Percentiles rank a stretch among this genome's conserved stretches.
Evolutionary conservation across 2,888 invertebrate species (phyloP).

Genomic region (Cheilosia scutellata): DNA sequence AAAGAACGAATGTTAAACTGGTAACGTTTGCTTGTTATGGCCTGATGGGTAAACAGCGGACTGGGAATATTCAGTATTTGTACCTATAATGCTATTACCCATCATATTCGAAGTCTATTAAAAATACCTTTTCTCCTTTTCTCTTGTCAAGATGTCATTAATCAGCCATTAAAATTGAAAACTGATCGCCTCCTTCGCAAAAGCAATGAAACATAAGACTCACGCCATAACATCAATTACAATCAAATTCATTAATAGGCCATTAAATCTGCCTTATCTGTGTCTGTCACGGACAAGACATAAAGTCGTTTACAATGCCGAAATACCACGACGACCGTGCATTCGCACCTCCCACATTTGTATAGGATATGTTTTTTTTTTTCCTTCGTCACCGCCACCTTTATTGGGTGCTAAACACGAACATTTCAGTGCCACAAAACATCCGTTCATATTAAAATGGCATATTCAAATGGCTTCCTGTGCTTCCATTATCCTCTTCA

Average conservation of each 20-base stretch:
- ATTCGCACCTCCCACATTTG: slow-evolving; percentile 31
- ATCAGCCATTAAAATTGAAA: slow-evolving; percentile 47
- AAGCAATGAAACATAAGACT: slow-evolving; percentile 56
- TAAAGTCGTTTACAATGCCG: slow-evolving; percentile 66
- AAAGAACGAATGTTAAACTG: too few relatives aligned
- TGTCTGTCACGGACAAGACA: slow-evolving; percentile 70
- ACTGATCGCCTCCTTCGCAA: slow-evolving; percentile 29
- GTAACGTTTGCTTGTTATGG: too few relatives aligned
- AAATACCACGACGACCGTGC: slow-evolving; percentile 8
- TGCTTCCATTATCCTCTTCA: slow-evolving; percentile 64
- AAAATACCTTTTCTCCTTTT: neutral
- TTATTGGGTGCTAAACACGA: slow-evolving; percentile 69
- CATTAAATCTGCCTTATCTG: slow-evolving; percentile 73
- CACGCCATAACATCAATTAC: slow-evolving; percentile 67
- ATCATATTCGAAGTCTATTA: too few relatives aligned
- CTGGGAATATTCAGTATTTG: too few relatives aligned
- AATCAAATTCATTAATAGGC: slow-evolving; percentile 72
- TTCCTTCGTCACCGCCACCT: slow-evolving; percentile 26
- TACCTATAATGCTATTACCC: too few relatives aligned
- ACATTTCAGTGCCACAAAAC: slow-evolving; percentile 60
- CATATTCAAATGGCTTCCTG: slow-evolving; percentile 71
- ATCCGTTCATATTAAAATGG: slow-evolving; percentile 67
- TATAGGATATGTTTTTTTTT: slow-evolving; percentile 3
- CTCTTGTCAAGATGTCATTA: slow-evolving; percentile 14
- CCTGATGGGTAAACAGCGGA: too few relatives aligned